These are phyloP conservation scores for Budorcas taxicolor DNA, from an alignment of 2,113 vertebrate species.

Conservation along the genomic window DNA sequence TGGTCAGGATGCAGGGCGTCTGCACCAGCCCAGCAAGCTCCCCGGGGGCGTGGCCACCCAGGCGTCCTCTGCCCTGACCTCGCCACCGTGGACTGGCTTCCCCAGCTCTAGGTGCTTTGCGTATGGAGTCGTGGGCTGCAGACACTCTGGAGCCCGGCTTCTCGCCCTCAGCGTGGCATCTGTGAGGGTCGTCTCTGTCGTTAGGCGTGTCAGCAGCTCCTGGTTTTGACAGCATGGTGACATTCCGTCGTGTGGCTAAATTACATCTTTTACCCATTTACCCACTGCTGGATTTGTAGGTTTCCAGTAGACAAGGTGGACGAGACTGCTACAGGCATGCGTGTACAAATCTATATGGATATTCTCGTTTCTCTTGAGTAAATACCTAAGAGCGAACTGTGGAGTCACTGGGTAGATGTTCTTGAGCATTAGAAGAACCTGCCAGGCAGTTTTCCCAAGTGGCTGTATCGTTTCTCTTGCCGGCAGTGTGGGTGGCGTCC, in stretches of 20 bases:
- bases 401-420: accelerated
- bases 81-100: accelerated
- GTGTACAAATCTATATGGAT: accelerated
- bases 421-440: not conserved
- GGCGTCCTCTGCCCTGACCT: not conserved
- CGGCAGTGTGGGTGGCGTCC: accelerated
- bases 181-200: accelerated
- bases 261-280: accelerated
- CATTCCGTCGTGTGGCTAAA: accelerated
- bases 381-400: too few species aligned
- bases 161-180: accelerated
- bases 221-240: accelerated
- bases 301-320: not conserved
- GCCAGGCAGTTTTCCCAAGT: accelerated
- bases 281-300: not conserved
- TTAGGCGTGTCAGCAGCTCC: accelerated
- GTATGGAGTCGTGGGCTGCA: accelerated
- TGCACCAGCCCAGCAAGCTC: not conserved
- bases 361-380: not conserved
- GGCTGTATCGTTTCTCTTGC: accelerated
- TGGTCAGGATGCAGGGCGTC: too few species aligned
- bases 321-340: accelerated
- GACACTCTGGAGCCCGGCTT: accelerated
- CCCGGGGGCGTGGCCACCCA: accelerated
- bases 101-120: not conserved